Evolutionary conservation across 1,140 invertebrate species (phyloP), one percentile per base, ranked within the genome.

Genomic region (Thalassaphorura encarpata): DNA sequence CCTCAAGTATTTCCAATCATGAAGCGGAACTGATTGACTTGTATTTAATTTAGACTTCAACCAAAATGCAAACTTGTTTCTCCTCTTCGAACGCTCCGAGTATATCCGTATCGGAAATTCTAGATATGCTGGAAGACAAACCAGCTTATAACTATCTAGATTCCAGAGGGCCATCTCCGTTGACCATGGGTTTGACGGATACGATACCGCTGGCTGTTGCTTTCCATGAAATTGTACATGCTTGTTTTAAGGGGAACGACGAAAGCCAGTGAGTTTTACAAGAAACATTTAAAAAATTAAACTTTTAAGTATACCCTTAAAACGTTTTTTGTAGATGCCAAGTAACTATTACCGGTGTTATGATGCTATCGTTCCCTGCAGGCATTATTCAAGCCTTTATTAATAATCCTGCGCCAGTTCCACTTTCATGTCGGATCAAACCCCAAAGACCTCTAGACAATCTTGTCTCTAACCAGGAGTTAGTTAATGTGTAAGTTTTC

Each of bases 361-460:
- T 97, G 84, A 95, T 96, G 88, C 74, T 97, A 54, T 96, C 91
- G 27, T 97, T 97, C 72, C 93, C 94, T 43, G 90, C 92, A 46
- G 93, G 93, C 21, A 95, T 97, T 66, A 87, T 96, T 52, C 83
- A 85, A 60, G 85, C 94, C 29, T 76, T 94, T 54, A 84, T 89
- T 1, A 90, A 90, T 71, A 96, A 96, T 78, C 91, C 91, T 11
- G 87, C 82, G 70, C 91, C 92, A 56, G 87, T 91, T 27, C 86
- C 87, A 69, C 78, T 97, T 46, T 81, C 82, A 53, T 97, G 97
- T 75, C 80, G 83, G 67, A 78, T 97, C 58, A 86, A 84, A 70
- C 92, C 94, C 72, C 82, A 82, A 56, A 80, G 83, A 62, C 81
- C 81, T 67, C 73, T 96, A 62, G 89, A 92, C 66, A 85, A 85